These are phyloP conservation scores for Hemaris fuciformis DNA, from an alignment of 2,888 invertebrate species.

Conservation along the genomic window DNA sequence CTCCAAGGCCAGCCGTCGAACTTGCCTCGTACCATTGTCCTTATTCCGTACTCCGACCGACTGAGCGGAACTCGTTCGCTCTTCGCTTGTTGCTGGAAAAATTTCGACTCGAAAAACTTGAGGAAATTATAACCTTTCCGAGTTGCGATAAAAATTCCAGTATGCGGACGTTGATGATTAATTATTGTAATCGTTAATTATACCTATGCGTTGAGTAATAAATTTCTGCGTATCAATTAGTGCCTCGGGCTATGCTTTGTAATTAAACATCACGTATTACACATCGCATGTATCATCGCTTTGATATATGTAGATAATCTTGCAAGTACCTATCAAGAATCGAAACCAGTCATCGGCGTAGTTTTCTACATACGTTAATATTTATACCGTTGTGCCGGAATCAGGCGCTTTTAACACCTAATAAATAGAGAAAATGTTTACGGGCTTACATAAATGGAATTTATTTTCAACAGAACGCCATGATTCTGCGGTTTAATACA, in stretches of 20 bases:
- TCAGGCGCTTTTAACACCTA: not conserved
- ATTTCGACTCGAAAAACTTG: not conserved
- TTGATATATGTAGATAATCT: not conserved
- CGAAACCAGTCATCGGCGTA: not conserved
- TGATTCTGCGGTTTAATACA: constrained; percentile 14
- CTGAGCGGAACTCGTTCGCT: constrained; percentile 40
- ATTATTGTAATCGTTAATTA: constrained; percentile 6
- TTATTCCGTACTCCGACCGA: constrained; percentile 46
- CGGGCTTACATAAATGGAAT: not conserved
- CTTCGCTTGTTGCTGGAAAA: constrained; percentile 22
- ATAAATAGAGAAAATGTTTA: not conserved
- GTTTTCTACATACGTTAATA: not conserved
- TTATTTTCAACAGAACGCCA: not conserved
- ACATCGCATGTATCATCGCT: not conserved
- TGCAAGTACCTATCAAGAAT: not conserved
- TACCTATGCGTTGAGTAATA: constrained; percentile 2
- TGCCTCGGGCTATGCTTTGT: not conserved
- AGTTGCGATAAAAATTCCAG: not conserved
- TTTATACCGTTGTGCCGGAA: not conserved
- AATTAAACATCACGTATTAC: constrained; percentile 6
- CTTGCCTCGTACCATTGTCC: constrained; percentile 61
- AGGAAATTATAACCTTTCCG: not conserved
- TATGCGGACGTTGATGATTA: not conserved
- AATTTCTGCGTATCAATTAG: constrained; percentile 1
- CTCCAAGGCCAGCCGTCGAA: constrained; percentile 79